Evolutionary conservation across 1,140 invertebrate species (phyloP), one percentile per base, ranked within the genome.

Genomic region (Drosophila auraria): DNA sequence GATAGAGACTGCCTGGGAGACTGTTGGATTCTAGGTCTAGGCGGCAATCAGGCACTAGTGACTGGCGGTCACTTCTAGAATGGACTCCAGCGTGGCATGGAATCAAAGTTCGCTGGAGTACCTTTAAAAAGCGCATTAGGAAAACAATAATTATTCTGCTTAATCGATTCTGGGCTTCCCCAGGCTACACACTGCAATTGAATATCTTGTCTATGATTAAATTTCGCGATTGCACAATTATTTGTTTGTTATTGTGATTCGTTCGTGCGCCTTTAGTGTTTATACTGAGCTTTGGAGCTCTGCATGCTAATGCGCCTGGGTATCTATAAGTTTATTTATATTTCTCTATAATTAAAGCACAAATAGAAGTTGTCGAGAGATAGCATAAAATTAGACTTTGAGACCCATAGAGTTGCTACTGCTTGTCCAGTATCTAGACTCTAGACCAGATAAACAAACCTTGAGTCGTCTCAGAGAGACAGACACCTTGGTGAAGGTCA

Each of bases 231-330:
- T 57, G 27, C 36, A 59, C 42, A 58, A 38, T 49, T 40, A 25
- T 49, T 70, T 40, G 20, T 49, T 17, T 25, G 56, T 56, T 61
- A 61, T 65, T 66, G 50, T 75, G 12, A 61, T 75, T 75, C 49
- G 63, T 79, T 53, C 62, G 44, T 80, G 38, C 72, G 36, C 42
- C 68, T 62, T 54, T 38, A 58, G 45, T 62, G 62, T 50, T 64
- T 49, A 65, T 57, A 45, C 36, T 50, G 36, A 61, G 56, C 27
- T 49, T 36, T 45, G 50, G 27, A 71, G n/a, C 17, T 38, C 15
- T n/a, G 17, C 27, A 36, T 45, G 25, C 60, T 38, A n/a, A 17
- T 54, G 30, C 38, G 44, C 15, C 11, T 17, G 17, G 14, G 20
- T 50, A 51, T 38, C 30, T 17, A 38, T 12, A n/a, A 7, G 17